phyloP scores from a whole-genome alignment of 2,888 invertebrate genomes.

The Apamea monoglypha region DNA sequence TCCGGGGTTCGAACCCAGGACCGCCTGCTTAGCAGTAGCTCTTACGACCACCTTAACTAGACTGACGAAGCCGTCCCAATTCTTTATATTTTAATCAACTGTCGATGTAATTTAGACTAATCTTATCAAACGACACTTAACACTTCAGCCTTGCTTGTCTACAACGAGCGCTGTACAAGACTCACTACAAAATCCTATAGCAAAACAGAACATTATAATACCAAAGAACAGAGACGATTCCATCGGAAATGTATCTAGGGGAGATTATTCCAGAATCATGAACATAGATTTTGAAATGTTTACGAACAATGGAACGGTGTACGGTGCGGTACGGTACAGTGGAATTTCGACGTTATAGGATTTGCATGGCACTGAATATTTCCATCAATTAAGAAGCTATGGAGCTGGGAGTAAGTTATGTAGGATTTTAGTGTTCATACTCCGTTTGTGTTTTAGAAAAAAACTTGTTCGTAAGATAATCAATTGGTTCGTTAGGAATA shows the following conservation, averaged over 20 bases:
- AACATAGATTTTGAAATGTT: conserved; percentile 44
- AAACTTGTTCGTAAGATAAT: no score
- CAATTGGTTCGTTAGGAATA: no score
- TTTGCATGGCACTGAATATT: conserved; percentile 37
- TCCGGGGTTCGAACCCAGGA: background rate
- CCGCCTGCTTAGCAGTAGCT: background rate
- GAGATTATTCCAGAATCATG: conserved; percentile 51
- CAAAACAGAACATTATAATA: background rate
- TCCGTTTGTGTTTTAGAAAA: background rate
- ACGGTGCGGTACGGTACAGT: conserved; percentile 1
- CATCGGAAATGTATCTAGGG: conserved; percentile 30
- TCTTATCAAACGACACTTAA: background rate
- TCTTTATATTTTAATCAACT: background rate
- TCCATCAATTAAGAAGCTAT: conserved; percentile 14
- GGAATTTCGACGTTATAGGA: conserved; percentile 19
- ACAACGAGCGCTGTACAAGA: background rate
- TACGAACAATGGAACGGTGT: conserved; percentile 51
- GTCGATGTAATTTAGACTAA: background rate
- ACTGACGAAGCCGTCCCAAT: no score
- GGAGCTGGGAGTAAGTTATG: background rate
- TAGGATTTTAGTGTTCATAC: background rate
- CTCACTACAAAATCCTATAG: conserved; percentile 3
- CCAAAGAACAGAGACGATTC: background rate
- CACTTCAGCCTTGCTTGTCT: background rate
- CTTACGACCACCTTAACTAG: no score